Base-by-base conservation (phyloP, 2,797 vertebrate species). In the Anguilla anguilla region DNA sequence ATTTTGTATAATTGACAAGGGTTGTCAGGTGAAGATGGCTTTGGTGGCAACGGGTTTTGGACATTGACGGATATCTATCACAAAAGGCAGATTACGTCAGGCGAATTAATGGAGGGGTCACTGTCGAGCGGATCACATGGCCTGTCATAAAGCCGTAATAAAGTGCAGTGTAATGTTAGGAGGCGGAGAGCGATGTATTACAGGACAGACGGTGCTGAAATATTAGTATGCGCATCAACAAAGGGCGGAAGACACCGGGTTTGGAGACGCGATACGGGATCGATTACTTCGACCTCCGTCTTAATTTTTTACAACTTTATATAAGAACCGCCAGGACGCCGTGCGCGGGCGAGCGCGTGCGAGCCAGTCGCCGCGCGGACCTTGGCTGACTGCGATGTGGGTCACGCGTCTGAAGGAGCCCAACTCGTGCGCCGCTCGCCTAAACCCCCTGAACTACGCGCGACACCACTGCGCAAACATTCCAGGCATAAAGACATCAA, bases 1-100 rank as follows among this genome's bases (percentile, higher is more conserved):
- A 98, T 97, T 98, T 97, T 97, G 97, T 97, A 96, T 97, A 97
- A 97, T 94, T 98, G 97, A 98, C 97, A 96, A 96, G 95, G 96
- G 96, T 96, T 96, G 95, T 97, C 95, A 96, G 94, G 95, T 94
- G 95, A 96, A 92, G 92, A 93, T 95, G 94, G 94, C 95, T 95
- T 96, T 95, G 92, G 93, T 87, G 84, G 95, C 95, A 95, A 96
- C 94, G 93, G 94, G 95, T 92, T 93, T 94, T 95, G 94, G 95
- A 96, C 96, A 97, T 96, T 94, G 92, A 88, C 92, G 84, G 92
- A 95, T 96, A 89, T 67, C 86, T 85, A 87, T 94, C 92, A 95
- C 94, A 94, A 90, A 92, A 92, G 94, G 93, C 89, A 89, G 91
- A 88, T 87, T 90, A 64, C 87, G 25, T 95, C 93, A 92, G 90